Percentiles rank a stretch among this genome's conserved stretches.
Conservation (phyloP, 2,888 invertebrate genomes). For the Agelastica alni region DNA sequence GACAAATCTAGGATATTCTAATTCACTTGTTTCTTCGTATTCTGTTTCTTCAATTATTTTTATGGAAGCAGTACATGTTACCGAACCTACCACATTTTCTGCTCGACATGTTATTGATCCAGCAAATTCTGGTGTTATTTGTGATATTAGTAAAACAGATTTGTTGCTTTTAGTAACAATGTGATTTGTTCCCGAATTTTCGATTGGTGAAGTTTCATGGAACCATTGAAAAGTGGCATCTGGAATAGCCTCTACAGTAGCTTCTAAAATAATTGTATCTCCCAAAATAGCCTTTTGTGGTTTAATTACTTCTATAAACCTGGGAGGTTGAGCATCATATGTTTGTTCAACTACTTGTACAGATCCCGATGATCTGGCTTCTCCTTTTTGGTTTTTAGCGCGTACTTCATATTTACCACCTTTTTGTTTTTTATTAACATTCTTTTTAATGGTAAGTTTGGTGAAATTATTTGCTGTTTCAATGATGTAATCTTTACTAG, state of each 20-base stretch:
- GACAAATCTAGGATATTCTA: slow-evolving; percentile 76
- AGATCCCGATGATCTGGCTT: slow-evolving; percentile 80
- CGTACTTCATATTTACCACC: slow-evolving; percentile 87
- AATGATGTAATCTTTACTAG: slow-evolving; percentile 66
- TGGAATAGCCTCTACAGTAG: slow-evolving; percentile 75
- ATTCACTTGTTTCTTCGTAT: slow-evolving; percentile 64
- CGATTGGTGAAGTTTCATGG: slow-evolving; percentile 72
- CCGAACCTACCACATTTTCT: slow-evolving; percentile 87
- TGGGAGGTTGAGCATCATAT: slow-evolving; percentile 67
- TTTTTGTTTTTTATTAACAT: slow-evolving; percentile 68
- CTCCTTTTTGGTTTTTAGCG: slow-evolving; percentile 76
- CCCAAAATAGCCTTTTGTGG: slow-evolving; percentile 73
- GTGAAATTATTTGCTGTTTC: slow-evolving; percentile 66
- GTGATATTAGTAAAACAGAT: slow-evolving; percentile 78
- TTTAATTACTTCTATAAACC: slow-evolving; percentile 71
- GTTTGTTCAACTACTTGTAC: slow-evolving; percentile 72
- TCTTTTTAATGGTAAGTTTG: slow-evolving; percentile 66
- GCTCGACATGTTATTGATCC: slow-evolving; percentile 87
- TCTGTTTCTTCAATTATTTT: slow-evolving; percentile 63
- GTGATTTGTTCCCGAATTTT: slow-evolving; percentile 70
- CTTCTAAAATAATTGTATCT: slow-evolving; percentile 79
- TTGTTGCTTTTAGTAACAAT: slow-evolving; percentile 76
- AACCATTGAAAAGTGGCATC: slow-evolving; percentile 88
- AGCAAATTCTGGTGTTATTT: slow-evolving; percentile 68
- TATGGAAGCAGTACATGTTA: slow-evolving; percentile 80